These are phyloP conservation scores for Siniperca chuatsi DNA, from an alignment of 2,113 vertebrate genomes.

Conservation along the genomic window DNA sequence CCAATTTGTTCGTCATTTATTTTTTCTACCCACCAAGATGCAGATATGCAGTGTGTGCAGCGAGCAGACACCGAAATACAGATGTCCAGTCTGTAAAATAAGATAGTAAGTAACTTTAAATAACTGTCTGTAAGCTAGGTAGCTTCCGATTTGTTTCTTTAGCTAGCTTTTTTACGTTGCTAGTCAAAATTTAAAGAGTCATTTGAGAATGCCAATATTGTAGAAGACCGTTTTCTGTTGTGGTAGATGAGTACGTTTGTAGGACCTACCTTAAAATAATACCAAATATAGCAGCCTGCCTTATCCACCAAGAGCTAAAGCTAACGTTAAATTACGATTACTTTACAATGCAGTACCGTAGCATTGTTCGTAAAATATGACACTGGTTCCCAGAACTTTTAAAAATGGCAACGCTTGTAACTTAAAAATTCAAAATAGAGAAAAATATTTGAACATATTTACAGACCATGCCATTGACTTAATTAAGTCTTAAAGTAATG, in stretches of 20 bases:
- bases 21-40: constrained; percentile 51
- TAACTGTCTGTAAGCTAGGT: background rate
- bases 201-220: background rate
- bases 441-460: background rate
- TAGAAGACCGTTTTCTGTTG: background rate
- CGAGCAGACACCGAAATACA: constrained; percentile 81
- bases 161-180: background rate
- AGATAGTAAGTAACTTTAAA: constrained; percentile 82
- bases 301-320: background rate
- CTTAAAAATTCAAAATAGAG: background rate
- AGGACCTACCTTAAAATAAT: background rate
- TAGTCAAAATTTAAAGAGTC: background rate
- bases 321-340: background rate
- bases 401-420: background rate
- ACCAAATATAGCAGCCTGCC: background rate
- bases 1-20: accelerated
- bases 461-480: accelerated
- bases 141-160: background rate
- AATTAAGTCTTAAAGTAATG: background rate
- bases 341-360: background rate
- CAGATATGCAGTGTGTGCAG: constrained; percentile 82
- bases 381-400: background rate
- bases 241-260: background rate
- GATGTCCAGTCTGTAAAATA: constrained; percentile 82
- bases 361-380: background rate